A percentile compares a stretch with the other conserved stretches of the same genome.
phyloP scores from a whole-genome alignment of 2,888 invertebrate species.

The Lycocerus yunnanus region DNA sequence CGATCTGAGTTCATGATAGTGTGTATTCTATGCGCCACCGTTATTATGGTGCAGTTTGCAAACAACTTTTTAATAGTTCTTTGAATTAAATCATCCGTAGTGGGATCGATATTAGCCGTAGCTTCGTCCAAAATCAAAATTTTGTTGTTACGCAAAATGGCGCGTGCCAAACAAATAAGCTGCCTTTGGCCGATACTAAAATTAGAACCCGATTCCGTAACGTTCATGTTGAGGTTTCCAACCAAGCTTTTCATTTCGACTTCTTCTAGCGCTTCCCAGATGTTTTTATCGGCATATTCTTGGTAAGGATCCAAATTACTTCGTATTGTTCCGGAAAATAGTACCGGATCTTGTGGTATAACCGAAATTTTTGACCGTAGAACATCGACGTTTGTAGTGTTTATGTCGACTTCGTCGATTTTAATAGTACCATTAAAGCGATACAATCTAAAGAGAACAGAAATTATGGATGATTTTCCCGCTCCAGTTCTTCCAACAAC shows the following conservation, averaged over 20 bases:
- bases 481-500: constrained; percentile 83
- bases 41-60: constrained; percentile 74
- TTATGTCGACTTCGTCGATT: constrained; percentile 78
- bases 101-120: constrained; percentile 77
- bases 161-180: constrained; percentile 69
- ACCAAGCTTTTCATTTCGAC: constrained; percentile 74
- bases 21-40: constrained; percentile 79
- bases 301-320: constrained; percentile 88
- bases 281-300: constrained; percentile 71
- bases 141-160: constrained; percentile 55
- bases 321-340: constrained; percentile 84
- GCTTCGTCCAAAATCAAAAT: constrained; percentile 64
- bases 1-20: constrained; percentile 84
- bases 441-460: constrained; percentile 79
- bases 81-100: constrained; percentile 77
- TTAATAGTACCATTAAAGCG: constrained; percentile 74
- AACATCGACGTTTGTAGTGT: constrained; percentile 71
- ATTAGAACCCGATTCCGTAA: constrained; percentile 66
- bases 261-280: constrained; percentile 84
- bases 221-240: constrained; percentile 65
- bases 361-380: constrained; percentile 77
- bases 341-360: constrained; percentile 83
- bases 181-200: constrained; percentile 61
- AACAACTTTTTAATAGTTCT: constrained; percentile 74
- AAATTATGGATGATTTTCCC: constrained; percentile 76